A percentile compares a stretch with the other conserved stretches of the same genome.
Conservation (phyloP, 2,888 invertebrate species). For the Penaeus monodon region DNA sequence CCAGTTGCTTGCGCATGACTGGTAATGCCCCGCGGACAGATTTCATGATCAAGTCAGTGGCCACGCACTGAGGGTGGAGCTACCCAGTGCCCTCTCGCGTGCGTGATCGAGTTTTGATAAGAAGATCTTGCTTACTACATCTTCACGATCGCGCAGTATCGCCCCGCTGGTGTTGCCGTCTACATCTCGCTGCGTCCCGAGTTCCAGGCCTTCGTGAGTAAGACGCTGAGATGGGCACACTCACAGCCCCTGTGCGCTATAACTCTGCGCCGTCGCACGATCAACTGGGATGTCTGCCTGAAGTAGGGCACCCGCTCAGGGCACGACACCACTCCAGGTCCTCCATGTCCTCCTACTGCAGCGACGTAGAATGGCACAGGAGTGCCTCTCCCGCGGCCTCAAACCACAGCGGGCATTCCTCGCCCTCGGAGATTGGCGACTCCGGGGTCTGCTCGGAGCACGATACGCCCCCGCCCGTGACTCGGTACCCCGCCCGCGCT, state of each 20-base stretch:
- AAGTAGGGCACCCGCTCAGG: not conserved
- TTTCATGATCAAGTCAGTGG: no score
- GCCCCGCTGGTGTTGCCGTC: not conserved
- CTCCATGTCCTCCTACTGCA: constrained; percentile 17
- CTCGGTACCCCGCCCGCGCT: constrained; percentile 18
- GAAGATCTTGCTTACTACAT: no score
- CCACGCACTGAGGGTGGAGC: no score
- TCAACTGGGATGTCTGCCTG: constrained; percentile 21
- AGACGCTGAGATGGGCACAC: constrained; percentile 23
- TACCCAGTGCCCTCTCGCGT: no score
- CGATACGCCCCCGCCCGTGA: constrained; percentile 57
- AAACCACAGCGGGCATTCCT: constrained; percentile 46
- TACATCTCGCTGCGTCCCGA: not conserved
- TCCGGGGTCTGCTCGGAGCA: constrained; percentile 63
- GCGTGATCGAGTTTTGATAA: no score
- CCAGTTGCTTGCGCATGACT: no score
- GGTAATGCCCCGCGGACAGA: no score
- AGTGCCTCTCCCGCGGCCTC: constrained; percentile 52
- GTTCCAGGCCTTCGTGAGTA: not conserved
- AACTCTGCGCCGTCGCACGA: constrained; percentile 8
- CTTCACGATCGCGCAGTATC: not conserved
- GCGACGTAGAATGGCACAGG: constrained; percentile 38
- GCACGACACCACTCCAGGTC: constrained; percentile 15
- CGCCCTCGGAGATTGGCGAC: constrained; percentile 44
- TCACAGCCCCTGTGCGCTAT: constrained; percentile 16